Percentiles rank a stretch among this genome's conserved stretches.
These are phyloP conservation scores for Ditylenchus dipsaci DNA, from an alignment of 1,140 invertebrate genomes.

Conservation along the genomic window DNA sequence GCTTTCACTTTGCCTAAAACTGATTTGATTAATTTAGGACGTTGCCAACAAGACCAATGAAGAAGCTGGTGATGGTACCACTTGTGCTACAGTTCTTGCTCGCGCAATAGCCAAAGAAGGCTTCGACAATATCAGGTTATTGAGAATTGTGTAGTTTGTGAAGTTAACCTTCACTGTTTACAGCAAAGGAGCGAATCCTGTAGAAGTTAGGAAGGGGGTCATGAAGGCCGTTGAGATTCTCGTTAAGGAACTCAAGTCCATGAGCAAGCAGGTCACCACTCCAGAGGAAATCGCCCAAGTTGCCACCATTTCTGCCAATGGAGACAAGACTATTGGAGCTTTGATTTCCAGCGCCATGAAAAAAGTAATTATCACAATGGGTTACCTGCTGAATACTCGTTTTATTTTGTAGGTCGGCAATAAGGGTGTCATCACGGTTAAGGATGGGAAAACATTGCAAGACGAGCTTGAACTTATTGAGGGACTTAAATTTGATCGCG, in stretches of 20 bases:
- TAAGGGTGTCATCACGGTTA: slow-evolving; percentile 98
- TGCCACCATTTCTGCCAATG: slow-evolving; percentile 99
- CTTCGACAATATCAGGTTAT: slow-evolving; percentile 82
- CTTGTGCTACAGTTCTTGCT: slow-evolving; percentile 93
- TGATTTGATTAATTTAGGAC: slow-evolving; percentile 64
- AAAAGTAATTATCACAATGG: no score
- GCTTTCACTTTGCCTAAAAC: slow-evolving; percentile 1
- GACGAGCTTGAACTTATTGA: slow-evolving; percentile 98
- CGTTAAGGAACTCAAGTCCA: slow-evolving; percentile 77
- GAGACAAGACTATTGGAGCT: slow-evolving; percentile 82
- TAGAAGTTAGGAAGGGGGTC: slow-evolving; percentile 92
- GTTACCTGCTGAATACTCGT: slow-evolving; percentile 6
- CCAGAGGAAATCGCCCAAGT: slow-evolving; percentile 98
- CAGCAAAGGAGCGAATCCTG: slow-evolving; percentile 90
- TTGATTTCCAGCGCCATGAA: slow-evolving; percentile 99
- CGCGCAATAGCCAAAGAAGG: slow-evolving; percentile 97
- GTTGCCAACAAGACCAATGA: slow-evolving; percentile 99
- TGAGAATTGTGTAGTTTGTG: not conserved
- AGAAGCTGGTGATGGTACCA: slow-evolving; percentile 98
- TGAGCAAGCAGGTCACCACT: slow-evolving; percentile 90
- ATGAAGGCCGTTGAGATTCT: slow-evolving; percentile 92
- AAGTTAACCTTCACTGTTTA: not conserved
- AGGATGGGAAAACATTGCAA: slow-evolving; percentile 93
- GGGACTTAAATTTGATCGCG: slow-evolving; percentile 99
- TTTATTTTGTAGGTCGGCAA: slow-evolving; percentile 67